Evolutionary conservation across 1,140 invertebrate genomes (phyloP).

Genomic region (Bombus polaris): DNA sequence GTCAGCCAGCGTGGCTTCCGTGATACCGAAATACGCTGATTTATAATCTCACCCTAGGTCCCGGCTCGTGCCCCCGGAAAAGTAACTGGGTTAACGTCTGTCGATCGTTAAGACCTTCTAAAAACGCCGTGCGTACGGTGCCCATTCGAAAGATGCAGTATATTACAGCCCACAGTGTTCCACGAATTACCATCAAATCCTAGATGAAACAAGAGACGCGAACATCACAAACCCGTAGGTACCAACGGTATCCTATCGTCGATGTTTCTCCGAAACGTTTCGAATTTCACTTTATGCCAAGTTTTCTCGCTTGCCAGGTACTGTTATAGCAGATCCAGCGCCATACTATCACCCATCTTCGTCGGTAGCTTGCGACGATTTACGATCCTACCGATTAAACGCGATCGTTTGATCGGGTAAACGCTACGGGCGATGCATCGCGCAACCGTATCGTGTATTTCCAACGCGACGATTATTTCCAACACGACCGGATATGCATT

Average conservation of each 20-base stretch:
- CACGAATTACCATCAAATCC: neutral
- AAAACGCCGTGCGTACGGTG: neutral
- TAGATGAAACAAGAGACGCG: neutral
- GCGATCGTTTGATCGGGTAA: neutral
- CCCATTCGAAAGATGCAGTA: neutral
- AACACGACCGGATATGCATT: neutral
- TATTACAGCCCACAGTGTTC: neutral
- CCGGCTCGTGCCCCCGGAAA: conserved; percentile 40
- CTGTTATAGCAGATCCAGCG: no score
- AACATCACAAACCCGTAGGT: no score
- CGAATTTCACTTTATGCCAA: no score
- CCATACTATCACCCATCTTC: no score
- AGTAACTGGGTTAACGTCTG: conserved; percentile 74
- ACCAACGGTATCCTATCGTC: no score
- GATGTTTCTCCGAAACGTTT: no score
- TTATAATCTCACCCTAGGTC: conserved; percentile 66
- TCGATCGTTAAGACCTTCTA: conserved; percentile 60
- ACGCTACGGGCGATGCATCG: neutral
- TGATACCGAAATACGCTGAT: conserved; percentile 79
- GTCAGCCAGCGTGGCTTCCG: conserved; percentile 75
- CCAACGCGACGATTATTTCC: neutral
- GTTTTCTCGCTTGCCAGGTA: no score
- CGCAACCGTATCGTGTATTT: neutral
- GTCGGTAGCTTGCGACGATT: neutral
- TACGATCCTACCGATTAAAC: neutral